Conservation (phyloP, 2,888 invertebrate species). For the Coecobrya sp. region DNA sequence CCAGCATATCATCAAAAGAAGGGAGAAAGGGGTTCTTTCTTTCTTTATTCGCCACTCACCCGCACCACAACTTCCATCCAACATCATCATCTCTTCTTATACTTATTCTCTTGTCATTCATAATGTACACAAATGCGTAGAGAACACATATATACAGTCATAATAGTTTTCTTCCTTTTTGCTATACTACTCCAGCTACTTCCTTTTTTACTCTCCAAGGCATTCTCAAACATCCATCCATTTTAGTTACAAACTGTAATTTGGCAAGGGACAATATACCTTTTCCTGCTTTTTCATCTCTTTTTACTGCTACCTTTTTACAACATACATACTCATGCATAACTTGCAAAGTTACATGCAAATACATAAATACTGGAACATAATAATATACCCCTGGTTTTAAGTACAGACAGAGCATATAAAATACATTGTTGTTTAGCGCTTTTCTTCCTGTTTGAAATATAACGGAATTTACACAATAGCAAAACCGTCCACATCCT, state of each 20-base stretch:
- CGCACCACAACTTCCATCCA: conserved; percentile 27
- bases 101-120: not conserved
- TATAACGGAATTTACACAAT: not conserved
- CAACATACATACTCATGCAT: not conserved
- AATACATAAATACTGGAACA: not conserved
- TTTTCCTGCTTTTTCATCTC: conserved; percentile 74
- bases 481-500: not conserved
- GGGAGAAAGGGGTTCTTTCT: not conserved
- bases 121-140: not conserved
- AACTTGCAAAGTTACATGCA: not conserved
- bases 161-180: conserved; percentile 28
- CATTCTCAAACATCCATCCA: conserved; percentile 73
- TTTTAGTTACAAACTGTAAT: conserved; percentile 74
- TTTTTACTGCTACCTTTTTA: conserved; percentile 26
- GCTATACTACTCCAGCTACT: not conserved
- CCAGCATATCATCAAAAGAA: conserved; percentile 14
- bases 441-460: not conserved
- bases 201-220: conserved; percentile 57
- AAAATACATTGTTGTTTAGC: conserved; percentile 7
- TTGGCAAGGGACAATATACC: conserved; percentile 77
- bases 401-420: not conserved
- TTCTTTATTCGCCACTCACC: not conserved
- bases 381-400: not conserved
- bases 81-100: not conserved
- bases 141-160: not conserved